Base-by-base conservation (phyloP, 2,797 vertebrate species). In the Pogonophryne albipinna region DNA sequence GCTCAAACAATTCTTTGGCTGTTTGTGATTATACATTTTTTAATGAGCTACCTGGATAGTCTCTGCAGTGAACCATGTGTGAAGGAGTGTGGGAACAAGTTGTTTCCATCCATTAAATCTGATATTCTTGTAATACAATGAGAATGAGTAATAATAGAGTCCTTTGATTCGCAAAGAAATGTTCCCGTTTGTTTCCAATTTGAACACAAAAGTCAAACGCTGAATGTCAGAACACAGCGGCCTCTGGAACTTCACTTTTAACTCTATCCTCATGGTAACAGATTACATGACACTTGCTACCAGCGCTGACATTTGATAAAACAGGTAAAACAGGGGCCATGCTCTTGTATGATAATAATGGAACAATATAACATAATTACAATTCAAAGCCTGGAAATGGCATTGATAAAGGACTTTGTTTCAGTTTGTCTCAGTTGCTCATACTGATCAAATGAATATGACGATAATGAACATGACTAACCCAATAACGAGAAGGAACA, bases 71-170 rank as follows among this genome's bases (percentile, higher is more conserved):
- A 78, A 66, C 51, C 71, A 44, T 46, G 27, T 31, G 27, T 60
- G 55, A 72, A 61, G 52, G 64, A 67, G 47, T 70, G n/a, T 86
- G 80, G 72, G 78, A 85, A 83, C 72, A 41, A 20, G 19, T 75
- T 62, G 41, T 74, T 62, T 72, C 51, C 65, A 65, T 80, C 42
- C 11, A 49, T 80, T 72, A 67, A 47, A 59, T 68, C 12, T 50
- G n/a, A 79, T 71, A 71, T 57, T 19, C 7, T 63, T 49, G 19
- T 31, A 55, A 51, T 62, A 58, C 17, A 71, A 14, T 58, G 53
- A 70, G 58, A 62, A 57, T 52, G 19, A 69, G 4, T 19, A 61
- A 58, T 59, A 78, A 70, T 56, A 41, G 49, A 46, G 53, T 46
- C 7, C 57, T 59, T 76, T 81, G 12, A 56, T 38, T 61, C n/a